These are phyloP conservation scores for Chlorodrepanis virens DNA, from an alignment of 2,113 vertebrate species.

Conservation along the genomic window DNA sequence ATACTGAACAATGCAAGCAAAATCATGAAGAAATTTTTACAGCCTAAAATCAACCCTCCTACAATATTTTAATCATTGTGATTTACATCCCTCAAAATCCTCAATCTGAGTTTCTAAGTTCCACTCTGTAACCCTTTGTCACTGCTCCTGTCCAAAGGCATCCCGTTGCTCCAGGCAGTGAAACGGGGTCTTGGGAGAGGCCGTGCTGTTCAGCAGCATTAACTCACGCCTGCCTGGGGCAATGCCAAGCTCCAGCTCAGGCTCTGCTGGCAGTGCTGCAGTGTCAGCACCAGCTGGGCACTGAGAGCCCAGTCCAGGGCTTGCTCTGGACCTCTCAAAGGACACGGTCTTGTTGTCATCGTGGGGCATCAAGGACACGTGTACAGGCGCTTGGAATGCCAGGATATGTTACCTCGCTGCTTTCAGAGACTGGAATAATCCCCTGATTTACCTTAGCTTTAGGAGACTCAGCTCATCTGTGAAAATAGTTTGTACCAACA, in stretches of 20 bases:
- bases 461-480: neutral
- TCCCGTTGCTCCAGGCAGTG: neutral
- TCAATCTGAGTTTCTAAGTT: neutral
- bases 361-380: accelerated
- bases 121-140: neutral
- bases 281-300: neutral
- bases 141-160: neutral
- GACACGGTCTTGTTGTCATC: accelerated
- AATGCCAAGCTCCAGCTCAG: neutral
- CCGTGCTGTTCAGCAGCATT: neutral
- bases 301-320: neutral
- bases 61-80: neutral
- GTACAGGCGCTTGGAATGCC: neutral
- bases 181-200: neutral
- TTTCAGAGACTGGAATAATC: neutral
- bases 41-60: neutral
- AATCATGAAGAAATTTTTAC: neutral
- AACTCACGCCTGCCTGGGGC: neutral
- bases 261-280: neutral
- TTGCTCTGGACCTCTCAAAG: accelerated
- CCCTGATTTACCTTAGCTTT: neutral
- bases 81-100: neutral
- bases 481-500: neutral
- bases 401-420: neutral
- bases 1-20: neutral